A percentile compares a stretch with the other conserved stretches of the same genome.
These are phyloP conservation scores for Linnaemya vulpina DNA, from an alignment of 2,888 invertebrate species.

Conservation along the genomic window DNA sequence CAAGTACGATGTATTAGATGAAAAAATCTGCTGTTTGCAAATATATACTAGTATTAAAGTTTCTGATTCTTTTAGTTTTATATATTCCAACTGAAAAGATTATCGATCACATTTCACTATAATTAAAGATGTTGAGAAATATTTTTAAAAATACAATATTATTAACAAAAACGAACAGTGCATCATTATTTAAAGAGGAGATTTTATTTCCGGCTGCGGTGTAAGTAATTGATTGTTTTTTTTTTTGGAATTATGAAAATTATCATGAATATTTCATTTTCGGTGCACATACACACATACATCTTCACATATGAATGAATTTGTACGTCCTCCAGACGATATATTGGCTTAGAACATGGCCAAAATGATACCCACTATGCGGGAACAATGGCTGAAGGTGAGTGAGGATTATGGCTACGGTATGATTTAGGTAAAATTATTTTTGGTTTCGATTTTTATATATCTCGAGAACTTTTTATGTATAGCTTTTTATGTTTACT, in stretches of 20 bases:
- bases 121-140: conserved; percentile 57
- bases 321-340: conserved; percentile 52
- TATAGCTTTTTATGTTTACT: too few relatives aligned
- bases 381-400: conserved; percentile 71
- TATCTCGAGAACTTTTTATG: too few relatives aligned
- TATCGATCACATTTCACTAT: not conserved
- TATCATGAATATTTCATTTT: not conserved
- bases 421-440: not conserved
- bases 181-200: conserved; percentile 18
- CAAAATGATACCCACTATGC: conserved; percentile 61
- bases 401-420: not conserved
- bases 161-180: conserved; percentile 13
- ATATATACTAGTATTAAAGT: not conserved
- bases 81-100: conserved; percentile 14
- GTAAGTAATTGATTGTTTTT: conserved; percentile 21
- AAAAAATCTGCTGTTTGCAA: conserved; percentile 38
- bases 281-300: not conserved
- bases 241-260: not conserved
- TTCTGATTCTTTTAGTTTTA: conserved; percentile 13
- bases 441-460: too few relatives aligned
- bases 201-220: not conserved
- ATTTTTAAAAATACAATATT: conserved; percentile 3
- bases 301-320: conserved; percentile 7
- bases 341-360: conserved; percentile 61
- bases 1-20: not conserved